Conservation (phyloP, 1,140 invertebrate species). For the Agrypnia vestita region DNA sequence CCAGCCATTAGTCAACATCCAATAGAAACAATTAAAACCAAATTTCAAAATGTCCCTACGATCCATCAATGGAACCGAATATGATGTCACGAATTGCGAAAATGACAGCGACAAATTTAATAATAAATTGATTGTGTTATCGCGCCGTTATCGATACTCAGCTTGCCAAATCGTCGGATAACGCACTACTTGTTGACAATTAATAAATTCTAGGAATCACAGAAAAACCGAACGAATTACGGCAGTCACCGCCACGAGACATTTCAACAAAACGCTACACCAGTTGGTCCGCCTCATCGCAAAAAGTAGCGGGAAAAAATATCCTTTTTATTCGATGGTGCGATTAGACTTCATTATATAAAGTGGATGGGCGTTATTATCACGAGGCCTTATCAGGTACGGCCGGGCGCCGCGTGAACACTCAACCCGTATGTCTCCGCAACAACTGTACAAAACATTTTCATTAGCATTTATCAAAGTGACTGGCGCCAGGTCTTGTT, state of each 20-base stretch:
- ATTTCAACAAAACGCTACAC: background rate
- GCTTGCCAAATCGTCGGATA: background rate
- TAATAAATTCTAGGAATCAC: slow-evolving; percentile 10
- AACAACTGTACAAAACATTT: background rate
- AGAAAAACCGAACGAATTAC: background rate
- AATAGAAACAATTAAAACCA: background rate
- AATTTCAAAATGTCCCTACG: background rate
- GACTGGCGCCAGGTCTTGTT: background rate
- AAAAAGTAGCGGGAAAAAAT: background rate
- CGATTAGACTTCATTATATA: background rate
- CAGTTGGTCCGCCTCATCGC: too few relatives aligned
- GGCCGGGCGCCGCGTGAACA: background rate
- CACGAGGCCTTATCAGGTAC: slow-evolving; percentile 11
- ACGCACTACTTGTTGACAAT: background rate
- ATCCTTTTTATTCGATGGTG: slow-evolving; percentile 1
- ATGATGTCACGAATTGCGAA: slow-evolving; percentile 11
- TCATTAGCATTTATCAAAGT: slow-evolving; percentile 24
- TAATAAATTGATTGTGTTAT: slow-evolving; percentile 20
- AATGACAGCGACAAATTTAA: slow-evolving; percentile 4
- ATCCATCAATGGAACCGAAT: background rate
- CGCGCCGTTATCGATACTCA: background rate
- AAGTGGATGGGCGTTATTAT: slow-evolving; percentile 17
- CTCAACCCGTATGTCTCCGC: background rate
- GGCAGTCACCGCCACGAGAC: background rate
- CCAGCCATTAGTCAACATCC: background rate